phyloP scores from a whole-genome alignment of 2,888 invertebrate species.

The Petrolisthes cinctipes region DNA sequence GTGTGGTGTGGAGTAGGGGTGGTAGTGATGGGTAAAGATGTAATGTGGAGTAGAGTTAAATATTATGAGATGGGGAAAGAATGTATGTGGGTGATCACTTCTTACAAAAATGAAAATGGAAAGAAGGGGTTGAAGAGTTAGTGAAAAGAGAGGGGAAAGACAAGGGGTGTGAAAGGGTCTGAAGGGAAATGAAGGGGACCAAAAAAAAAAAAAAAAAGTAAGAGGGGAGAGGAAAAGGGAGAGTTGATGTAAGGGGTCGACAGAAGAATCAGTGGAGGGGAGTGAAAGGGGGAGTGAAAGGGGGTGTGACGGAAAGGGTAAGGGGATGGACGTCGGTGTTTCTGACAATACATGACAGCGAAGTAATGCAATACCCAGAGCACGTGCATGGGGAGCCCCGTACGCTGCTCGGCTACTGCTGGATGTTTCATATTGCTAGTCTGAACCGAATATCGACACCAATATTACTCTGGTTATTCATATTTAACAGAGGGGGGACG shows the following conservation, averaged over 20 bases:
- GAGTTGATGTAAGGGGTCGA: background rate
- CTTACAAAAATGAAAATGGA: background rate
- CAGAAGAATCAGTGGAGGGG: background rate
- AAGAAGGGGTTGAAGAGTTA: background rate
- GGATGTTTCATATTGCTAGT: no score
- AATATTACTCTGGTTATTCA: no score
- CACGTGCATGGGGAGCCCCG: background rate
- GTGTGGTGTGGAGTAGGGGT: background rate
- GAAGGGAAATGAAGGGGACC: background rate
- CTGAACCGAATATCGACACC: no score
- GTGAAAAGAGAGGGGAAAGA: background rate
- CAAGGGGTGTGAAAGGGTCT: background rate
- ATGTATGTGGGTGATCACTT: no score
- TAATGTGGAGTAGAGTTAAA: background rate
- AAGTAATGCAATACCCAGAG: background rate
- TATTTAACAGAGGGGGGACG: background rate
- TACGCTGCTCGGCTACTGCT: no score
- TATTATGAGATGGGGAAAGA: background rate
- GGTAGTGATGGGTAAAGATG: background rate
- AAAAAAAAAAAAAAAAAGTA: background rate
- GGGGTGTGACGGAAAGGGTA: background rate
- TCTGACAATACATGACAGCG: background rate
- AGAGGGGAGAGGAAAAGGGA: background rate
- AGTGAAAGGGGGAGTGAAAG: background rate
- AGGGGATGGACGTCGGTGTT: constrained; percentile 8